Base-by-base conservation (phyloP, 2,888 invertebrate species). In the Polydrusus tereticollis region DNA sequence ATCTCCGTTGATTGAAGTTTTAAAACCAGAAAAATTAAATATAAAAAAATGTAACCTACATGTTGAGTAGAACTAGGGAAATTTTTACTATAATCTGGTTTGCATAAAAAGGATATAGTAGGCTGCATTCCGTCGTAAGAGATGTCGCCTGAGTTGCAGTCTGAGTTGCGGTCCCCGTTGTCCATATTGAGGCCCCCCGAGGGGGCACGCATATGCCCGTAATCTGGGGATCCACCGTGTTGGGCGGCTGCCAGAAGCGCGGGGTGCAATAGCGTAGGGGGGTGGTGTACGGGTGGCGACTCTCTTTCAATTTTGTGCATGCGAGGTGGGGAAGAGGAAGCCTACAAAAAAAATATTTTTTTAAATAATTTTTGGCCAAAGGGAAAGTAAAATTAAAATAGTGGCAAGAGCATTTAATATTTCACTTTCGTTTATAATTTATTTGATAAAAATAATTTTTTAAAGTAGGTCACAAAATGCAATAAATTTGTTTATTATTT, bases 61-160 rank as follows among this genome's bases (percentile, higher is more conserved):
- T 82, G 80, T 59, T 79, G 78, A 58, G 77, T 74, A 21, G 59
- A 50, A 68, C 18, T 59, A 68, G 36, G 68, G 16, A 50, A 79
- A 82, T 80, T 81, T 81, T 82, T 80, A 69, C 80, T 77, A 80
- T 80, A 82, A 59, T 58, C 81, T 80, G 66, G 45, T 70, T 84
- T 84, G 85, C 82, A 90, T 89, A 89, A 91, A 94, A 96, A 96
- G 93, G 96, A 96, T 94, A 96, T 95, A 90, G 95, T 94, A 92
- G 95, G 95, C 89, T 94, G 94, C 88, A 94, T 91, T 86, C 95
- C 95, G 87, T 96, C 96, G 89, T 94, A 96, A 83, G 92, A 92
- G 87, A 94, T 93, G 87, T 96, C 96, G 76, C 92, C 95, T 82
- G 95, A 93, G 88, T 95, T 95, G 89, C 95, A 95, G 88, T 96